Evolutionary conservation across 2,797 vertebrate species (phyloP), one percentile per base, ranked within the genome.

Genomic region (Peromyscus nudipes): DNA sequence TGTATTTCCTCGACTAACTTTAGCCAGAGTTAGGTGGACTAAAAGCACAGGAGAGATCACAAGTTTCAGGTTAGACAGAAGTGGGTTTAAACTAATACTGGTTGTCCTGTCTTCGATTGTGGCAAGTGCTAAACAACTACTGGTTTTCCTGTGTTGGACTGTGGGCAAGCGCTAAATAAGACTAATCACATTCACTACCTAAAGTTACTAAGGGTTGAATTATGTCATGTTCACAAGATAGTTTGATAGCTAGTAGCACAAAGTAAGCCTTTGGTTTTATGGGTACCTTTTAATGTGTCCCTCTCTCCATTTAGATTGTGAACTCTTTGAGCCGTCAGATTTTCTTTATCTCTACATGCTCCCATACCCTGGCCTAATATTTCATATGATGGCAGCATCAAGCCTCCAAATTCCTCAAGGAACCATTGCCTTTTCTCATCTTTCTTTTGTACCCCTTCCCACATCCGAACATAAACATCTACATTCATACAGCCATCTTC

Each of bases 341-440:
- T 40, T 57, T 62, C 6, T 77, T 81, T 49, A 37, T 67, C 6
- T 60, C 31, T 67, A 1, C 31, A 37, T 52, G 52, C 10, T 34
- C 3, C 0, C 0, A 0, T 21, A 3, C 9, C 29, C 17, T 69
- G 2, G 0, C 6, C 23, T 0, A 17, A 1, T 1, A 7, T 57
- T n/a, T 90, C 34, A 2, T 57, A 84, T n/a, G 23, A 0, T 29
- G 37, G 49, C 1, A 64, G 64, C 19, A 67, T 29, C 4, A 27
- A 49, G 31, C 37, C 86, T 87, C 52, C 19, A 55, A 6, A 40
- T 16, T 16, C 46, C 52, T 69, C 64, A 1, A 91, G 17, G 19
- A 80, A 29, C 9, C 23, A 75, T 52, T 82, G 62, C 83, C 60
- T 17, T 90, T 11, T 43, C 55, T 60, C 60, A 3, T 69, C 1